These are phyloP conservation scores for Oryzias sinensis DNA, from an alignment of 2,797 vertebrate genomes.

Conservation along the genomic window DNA sequence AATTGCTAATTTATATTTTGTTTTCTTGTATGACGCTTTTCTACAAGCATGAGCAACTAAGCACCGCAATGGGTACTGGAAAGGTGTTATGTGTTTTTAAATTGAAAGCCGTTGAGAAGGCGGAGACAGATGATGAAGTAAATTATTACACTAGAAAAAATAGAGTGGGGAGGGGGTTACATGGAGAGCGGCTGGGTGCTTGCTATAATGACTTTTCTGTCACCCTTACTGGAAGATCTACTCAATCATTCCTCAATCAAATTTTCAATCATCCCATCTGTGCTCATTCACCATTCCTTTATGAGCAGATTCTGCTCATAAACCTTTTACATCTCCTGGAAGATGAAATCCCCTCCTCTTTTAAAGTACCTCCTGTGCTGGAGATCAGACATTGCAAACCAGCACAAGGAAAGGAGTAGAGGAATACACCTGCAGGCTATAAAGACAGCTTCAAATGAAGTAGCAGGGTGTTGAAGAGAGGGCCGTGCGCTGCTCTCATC, in stretches of 20 bases:
- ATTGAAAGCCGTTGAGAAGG: slow-evolving; percentile 35
- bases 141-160: slow-evolving; percentile 34
- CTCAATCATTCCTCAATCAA: slow-evolving; percentile 47
- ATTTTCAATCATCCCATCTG: slow-evolving; percentile 52
- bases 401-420: slow-evolving; percentile 16
- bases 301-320: slow-evolving; percentile 45
- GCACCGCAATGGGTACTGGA: not conserved
- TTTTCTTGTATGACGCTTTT: slow-evolving; percentile 32
- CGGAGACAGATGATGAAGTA: slow-evolving; percentile 7
- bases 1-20: slow-evolving; percentile 41
- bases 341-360: slow-evolving; percentile 32
- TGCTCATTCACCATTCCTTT: slow-evolving; percentile 39
- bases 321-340: slow-evolving; percentile 38
- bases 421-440: slow-evolving; percentile 42
- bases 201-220: slow-evolving; percentile 11
- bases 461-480: slow-evolving; percentile 49
- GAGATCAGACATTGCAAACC: slow-evolving; percentile 17
- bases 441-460: slow-evolving; percentile 64
- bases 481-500: slow-evolving; percentile 48
- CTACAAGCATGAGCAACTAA: slow-evolving; percentile 24
- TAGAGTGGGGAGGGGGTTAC: slow-evolving; percentile 2
- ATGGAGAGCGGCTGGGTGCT: slow-evolving; percentile 2
- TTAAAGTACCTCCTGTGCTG: slow-evolving; percentile 20
- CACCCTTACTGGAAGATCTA: slow-evolving; percentile 21
- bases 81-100: slow-evolving; percentile 25